Evolutionary conservation across 2,797 vertebrate species (phyloP), one percentile per base, ranked within the genome.

Genomic region (Helostoma temminkii): DNA sequence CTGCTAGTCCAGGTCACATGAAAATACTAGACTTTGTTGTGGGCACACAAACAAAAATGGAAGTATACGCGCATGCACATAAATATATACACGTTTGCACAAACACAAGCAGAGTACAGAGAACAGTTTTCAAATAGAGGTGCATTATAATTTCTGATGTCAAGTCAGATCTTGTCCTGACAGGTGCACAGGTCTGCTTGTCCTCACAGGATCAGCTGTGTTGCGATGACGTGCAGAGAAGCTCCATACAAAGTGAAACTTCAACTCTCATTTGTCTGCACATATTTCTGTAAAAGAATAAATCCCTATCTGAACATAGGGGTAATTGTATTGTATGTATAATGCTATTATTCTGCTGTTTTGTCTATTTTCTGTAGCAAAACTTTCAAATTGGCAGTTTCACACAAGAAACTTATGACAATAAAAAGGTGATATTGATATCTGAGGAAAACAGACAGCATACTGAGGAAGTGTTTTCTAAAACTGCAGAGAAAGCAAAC

Each of bases 11-110:
- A 42, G 32, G 46, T 6, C 21, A 53, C 19, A 70, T 66, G 56
- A 45, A 72, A 76, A 81, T 52, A 19, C 30, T 58, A 37, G 45
- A 34, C 63, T 53, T 81, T 67, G 61, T 85, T 80, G 78, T 74
- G 48, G 74, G 47, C 57, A 16, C 15, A 37, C 16, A 56, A 12
- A 24, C 26, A 19, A 53, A n/a, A 54, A 59, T 1, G 2, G 9
- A 26, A 24, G 18, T 6, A 16, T 22, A 10, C 1, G 28, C 11
- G 16, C 14, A 63, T 16, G 12, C 22, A 59, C 21, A 46, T 6
- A 9, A 6, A 46, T 41, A 58, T 21, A 9, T 2, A n/a, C n/a
- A n/a, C 16, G 39, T 18, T 4, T 39, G 18, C 42, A 16, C 24
- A 46, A 26, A 50, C 22, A 21, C 4, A 34, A 12, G 25, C 16